Evolutionary conservation across 2,113 vertebrate species (phyloP), one percentile per base, ranked within the genome.

Genomic region (Corapipo altera): DNA sequence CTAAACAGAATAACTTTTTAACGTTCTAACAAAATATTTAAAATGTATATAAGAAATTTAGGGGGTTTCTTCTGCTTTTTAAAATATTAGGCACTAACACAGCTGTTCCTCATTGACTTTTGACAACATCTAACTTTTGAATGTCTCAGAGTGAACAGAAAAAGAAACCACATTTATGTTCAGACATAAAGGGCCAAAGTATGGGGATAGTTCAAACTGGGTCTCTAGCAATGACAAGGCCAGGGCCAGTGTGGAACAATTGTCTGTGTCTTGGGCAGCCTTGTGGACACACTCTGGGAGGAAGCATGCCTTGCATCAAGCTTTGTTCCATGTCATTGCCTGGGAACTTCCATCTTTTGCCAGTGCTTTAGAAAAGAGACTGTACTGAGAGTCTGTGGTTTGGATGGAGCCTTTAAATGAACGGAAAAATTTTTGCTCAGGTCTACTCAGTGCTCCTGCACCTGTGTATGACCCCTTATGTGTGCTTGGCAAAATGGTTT

Each of bases 271-370:
- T 35, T 72, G 58, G 49, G 35, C 26, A 65, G 43, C n/a, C 49
- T 72, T 57, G 13, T 0, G 3, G 3, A 7, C 10, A 6, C 4
- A 8, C 6, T 49, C 11, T 26, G 30, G 55, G 15, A 11, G 82
- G 41, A 73, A 39, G 23, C 4, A 3, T 44, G 14, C 8, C 7
- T 27, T 41, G 13, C 9, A 69, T 72, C 28, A 70, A 76, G 8
- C 26, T 81, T 71, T 16, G 2, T 5, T 32, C 32, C 0, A 0
- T n/a, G 12, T 52, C 21, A 35, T 15, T 39, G 13, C 30, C 49
- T 57, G 33, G 23, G 0, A 3, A 15, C 17, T 67, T 48, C 21
- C 16, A 21, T 30, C 11, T 6, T 26, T 57, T n/a, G 7, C 5
- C 18, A 55, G 5, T 22, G 6, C 7, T 55, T 49, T 44, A 30